A percentile compares a stretch with the other conserved stretches of the same genome.
These are phyloP conservation scores for Hemiscyllium ocellatum DNA, from an alignment of 2,113 vertebrate genomes.

Conservation along the genomic window DNA sequence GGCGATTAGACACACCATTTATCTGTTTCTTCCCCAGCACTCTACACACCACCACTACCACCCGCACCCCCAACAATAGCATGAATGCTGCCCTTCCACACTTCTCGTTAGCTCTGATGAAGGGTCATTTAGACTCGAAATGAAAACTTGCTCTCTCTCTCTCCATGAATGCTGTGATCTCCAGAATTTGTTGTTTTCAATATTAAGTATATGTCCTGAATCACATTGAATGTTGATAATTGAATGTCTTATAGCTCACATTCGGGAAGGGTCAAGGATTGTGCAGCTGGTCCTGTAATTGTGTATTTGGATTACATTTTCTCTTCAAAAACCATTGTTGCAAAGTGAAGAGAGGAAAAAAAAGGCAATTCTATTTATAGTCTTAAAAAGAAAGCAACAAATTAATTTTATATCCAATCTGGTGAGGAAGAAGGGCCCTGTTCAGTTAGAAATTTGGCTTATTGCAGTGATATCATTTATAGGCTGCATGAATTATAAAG, in stretches of 20 bases:
- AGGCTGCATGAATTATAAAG: neutral
- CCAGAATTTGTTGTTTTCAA: neutral
- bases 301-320: neutral
- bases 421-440: neutral
- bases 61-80: no score
- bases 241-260: neutral
- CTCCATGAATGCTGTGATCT: no score
- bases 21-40: no score
- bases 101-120: no score
- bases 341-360: neutral
- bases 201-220: neutral
- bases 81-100: no score
- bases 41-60: no score
- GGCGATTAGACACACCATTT: no score
- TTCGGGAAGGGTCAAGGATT: neutral
- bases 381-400: neutral
- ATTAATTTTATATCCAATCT: neutral
- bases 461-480: neutral
- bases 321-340: neutral
- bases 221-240: neutral
- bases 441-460: neutral
- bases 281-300: neutral
- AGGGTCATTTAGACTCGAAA: no score
- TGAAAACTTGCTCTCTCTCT: no score
- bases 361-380: neutral